phyloP scores from a whole-genome alignment of 2,888 invertebrate species.

The Ophonus ardosiacus region DNA sequence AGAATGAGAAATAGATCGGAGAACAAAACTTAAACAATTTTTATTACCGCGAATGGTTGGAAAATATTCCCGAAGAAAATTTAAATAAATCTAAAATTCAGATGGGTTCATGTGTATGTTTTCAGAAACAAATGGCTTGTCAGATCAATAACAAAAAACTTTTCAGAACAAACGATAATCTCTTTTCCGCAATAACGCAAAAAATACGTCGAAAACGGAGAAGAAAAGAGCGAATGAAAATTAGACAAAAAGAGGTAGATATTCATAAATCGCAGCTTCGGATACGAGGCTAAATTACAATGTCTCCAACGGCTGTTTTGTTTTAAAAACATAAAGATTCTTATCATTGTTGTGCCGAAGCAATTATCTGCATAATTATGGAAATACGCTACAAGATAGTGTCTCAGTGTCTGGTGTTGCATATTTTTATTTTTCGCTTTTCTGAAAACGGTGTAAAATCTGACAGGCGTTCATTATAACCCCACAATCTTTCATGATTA shows the following conservation, averaged over 20 bases:
- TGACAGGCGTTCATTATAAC: constrained; percentile 24
- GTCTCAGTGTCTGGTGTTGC: neutral
- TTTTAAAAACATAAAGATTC: constrained; percentile 32
- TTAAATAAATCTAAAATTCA: constrained; percentile 59
- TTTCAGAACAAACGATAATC: constrained; percentile 55
- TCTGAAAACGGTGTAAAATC: neutral
- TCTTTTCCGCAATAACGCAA: constrained; percentile 38
- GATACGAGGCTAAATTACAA: neutral
- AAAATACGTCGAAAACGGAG: constrained; percentile 33
- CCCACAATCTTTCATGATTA: constrained; percentile 27
- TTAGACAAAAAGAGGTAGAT: constrained; percentile 53
- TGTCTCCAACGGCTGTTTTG: constrained; percentile 5
- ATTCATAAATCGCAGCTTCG: constrained; percentile 53
- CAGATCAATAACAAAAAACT: constrained; percentile 59
- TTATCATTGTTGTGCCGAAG: constrained; percentile 24
- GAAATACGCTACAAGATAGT: constrained; percentile 15
- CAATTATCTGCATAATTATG: constrained; percentile 45
- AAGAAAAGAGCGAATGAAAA: constrained; percentile 39
- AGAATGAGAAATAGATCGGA: neutral
- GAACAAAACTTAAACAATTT: constrained; percentile 57
- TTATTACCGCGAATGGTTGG: constrained; percentile 25
- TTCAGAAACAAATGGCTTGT: constrained; percentile 58
- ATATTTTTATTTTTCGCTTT: constrained; percentile 2
- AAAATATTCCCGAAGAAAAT: constrained; percentile 44
- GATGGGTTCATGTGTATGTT: constrained; percentile 53